Conservation (phyloP, 2,113 vertebrate species). For the Eclectus roratus region DNA sequence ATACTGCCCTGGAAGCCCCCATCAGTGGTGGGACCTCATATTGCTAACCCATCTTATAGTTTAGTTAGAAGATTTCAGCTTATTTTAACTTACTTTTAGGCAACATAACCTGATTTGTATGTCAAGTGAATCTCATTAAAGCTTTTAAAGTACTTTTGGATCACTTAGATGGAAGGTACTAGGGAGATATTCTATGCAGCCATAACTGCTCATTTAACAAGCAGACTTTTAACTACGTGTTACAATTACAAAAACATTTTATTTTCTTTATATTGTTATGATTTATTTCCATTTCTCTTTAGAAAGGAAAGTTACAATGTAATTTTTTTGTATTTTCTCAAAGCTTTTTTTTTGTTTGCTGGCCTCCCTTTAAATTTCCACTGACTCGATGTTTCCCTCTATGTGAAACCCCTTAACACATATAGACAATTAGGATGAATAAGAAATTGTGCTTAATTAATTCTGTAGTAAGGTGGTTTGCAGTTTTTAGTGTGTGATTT, state of each 20-base stretch:
- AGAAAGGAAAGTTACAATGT: neutral
- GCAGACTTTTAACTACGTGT: neutral
- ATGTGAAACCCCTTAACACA: neutral
- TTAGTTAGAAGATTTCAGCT: neutral
- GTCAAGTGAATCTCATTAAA: neutral
- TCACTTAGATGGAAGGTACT: neutral
- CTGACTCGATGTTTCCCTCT: neutral
- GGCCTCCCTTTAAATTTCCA: neutral
- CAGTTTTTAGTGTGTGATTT: neutral
- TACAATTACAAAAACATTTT: neutral
- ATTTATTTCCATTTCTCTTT: neutral
- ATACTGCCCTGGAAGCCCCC: neutral
- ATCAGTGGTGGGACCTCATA: neutral
- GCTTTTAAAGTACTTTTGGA: neutral
- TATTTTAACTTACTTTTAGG: neutral
- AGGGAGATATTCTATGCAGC: neutral
- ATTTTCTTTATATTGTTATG: neutral
- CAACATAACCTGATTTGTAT: neutral
- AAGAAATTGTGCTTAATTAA: neutral
- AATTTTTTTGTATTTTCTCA: neutral
- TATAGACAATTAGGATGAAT: neutral
- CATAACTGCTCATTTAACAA: neutral
- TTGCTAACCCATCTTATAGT: neutral
- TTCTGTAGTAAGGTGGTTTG: neutral
- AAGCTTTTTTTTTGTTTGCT: neutral